Percentiles rank a stretch among this genome's conserved stretches.
These are phyloP conservation scores for Acrocephalus kingi DNA, from an alignment of 2,113 vertebrate species.

Conservation along the genomic window DNA sequence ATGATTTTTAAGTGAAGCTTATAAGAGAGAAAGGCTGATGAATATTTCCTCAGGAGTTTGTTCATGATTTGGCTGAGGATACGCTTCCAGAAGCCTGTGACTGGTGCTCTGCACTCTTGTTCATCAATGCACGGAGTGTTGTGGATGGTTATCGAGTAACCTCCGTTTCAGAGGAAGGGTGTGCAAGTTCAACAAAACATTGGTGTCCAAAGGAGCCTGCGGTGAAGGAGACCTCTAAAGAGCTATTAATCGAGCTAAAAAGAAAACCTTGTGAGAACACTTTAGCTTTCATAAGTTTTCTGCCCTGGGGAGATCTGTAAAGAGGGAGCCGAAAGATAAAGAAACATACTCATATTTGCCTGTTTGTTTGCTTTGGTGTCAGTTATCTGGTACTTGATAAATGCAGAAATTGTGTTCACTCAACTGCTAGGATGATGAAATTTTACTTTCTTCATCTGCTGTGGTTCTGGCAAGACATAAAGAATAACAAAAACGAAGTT, in stretches of 20 bases:
- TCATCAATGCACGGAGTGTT: slow-evolving; percentile 29
- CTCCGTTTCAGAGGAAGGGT: background rate
- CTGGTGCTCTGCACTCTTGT: background rate
- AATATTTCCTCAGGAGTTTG: background rate
- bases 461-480: slow-evolving; percentile 36
- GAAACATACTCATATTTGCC: slow-evolving; percentile 21
- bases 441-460: slow-evolving; percentile 37
- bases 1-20: background rate
- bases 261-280: slow-evolving; percentile 50
- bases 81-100: background rate
- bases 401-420: slow-evolving; percentile 33
- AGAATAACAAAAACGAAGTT: background rate
- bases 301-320: slow-evolving; percentile 6
- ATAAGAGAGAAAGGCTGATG: background rate
- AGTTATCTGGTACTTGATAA: slow-evolving; percentile 42
- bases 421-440: slow-evolving; percentile 19
- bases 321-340: slow-evolving; percentile 17
- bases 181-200: slow-evolving; percentile 35
- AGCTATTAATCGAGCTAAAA: slow-evolving; percentile 28
- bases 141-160: background rate
- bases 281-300: slow-evolving; percentile 41
- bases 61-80: slow-evolving; percentile 10
- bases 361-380: slow-evolving; percentile 49
- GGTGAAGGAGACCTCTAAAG: slow-evolving; percentile 29
- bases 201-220: slow-evolving; percentile 11